Base-by-base conservation (phyloP, 2,797 vertebrate genomes). In the Lacerta agilis region DNA sequence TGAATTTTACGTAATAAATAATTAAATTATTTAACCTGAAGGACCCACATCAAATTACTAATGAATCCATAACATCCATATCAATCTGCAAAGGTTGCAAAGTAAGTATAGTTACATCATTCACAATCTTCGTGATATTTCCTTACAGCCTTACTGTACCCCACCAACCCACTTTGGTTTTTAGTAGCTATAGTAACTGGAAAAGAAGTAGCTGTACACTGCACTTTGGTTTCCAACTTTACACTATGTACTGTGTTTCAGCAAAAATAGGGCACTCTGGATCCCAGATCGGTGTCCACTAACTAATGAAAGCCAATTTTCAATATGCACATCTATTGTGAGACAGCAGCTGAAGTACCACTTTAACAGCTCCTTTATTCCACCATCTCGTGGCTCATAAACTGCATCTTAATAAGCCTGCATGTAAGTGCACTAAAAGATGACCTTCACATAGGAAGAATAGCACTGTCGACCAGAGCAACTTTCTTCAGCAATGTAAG, bases 301-400 rank as follows among this genome's bases (percentile, higher is more conserved):
- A 91, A 94, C 90, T 91, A 93, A 91, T 93, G 91, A 92, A 90
- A 87, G 89, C 89, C 87, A 95, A 93, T 95, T 80, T 92, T 92
- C 77, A 92, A n/a, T 83, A 79, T 86, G 64, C 78, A 91, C 78
- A 55, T 45, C 11, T 86, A 76, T 41, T 91, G 61, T 79, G 0
- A 92, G 85, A 58, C 90, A 87, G 90, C 89, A 92, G 92, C 33
- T 90, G 80, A 94, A 93, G 92, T 90, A 89, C 90, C 88, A 49
- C 85, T 92, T 94, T 93, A 93, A 90, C 89, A 94, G 90, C 92
- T 95, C 93, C 88, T 95, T 91, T 92, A 88, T 94, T 95, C 94
- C 93, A 91, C 87, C 82, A 33, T 86, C 80, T 93, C 86, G 72
- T 15, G 69, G 85, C 66, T 94, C 92, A 94, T 94, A 94, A 93